These are phyloP conservation scores for Melanotaenia maccullochi DNA, from an alignment of 2,797 vertebrate genomes.

Conservation along the genomic window DNA sequence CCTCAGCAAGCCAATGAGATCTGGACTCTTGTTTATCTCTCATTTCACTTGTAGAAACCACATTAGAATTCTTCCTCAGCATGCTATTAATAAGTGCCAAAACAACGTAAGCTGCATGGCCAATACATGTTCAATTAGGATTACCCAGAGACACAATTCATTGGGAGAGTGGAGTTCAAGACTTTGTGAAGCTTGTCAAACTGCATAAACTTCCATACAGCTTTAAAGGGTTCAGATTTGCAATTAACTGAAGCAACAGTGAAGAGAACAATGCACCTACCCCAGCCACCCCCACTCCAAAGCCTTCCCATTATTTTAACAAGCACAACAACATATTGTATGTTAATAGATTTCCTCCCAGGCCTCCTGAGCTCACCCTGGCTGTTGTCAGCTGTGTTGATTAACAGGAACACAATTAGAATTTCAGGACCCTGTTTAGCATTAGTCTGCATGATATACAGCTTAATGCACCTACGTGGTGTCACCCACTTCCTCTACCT, in stretches of 20 bases:
- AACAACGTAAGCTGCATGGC: slow-evolving; percentile 82
- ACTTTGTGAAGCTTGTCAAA: slow-evolving; percentile 71
- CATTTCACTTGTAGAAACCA: slow-evolving; percentile 84
- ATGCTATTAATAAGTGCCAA: slow-evolving; percentile 84
- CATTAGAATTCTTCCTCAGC: slow-evolving; percentile 80
- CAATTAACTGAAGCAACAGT: slow-evolving; percentile 77
- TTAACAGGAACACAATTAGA: slow-evolving; percentile 79
- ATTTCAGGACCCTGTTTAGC: slow-evolving; percentile 61
- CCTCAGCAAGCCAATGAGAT: slow-evolving; percentile 72
- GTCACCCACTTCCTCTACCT: slow-evolving; percentile 30
- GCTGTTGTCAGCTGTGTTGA: slow-evolving; percentile 77
- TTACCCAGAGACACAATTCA: slow-evolving; percentile 77
- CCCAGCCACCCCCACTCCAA: slow-evolving; percentile 56
- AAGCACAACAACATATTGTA: slow-evolving; percentile 77
- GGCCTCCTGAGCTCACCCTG: slow-evolving; percentile 67
- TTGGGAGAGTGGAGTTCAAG: slow-evolving; percentile 65
- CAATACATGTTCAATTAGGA: slow-evolving; percentile 81
- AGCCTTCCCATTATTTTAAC: slow-evolving; percentile 82
- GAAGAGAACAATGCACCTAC: slow-evolving; percentile 74
- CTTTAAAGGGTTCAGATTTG: slow-evolving; percentile 73
- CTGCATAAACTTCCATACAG: slow-evolving; percentile 70
- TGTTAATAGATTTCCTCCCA: slow-evolving; percentile 79
- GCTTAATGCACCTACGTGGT: slow-evolving; percentile 44
- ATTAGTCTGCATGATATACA: slow-evolving; percentile 71
- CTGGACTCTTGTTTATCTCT: slow-evolving; percentile 81